Evolutionary conservation across 2,797 vertebrate genomes (phyloP), one percentile per base, ranked within the genome.

Genomic region (Aldrovandia affinis): DNA sequence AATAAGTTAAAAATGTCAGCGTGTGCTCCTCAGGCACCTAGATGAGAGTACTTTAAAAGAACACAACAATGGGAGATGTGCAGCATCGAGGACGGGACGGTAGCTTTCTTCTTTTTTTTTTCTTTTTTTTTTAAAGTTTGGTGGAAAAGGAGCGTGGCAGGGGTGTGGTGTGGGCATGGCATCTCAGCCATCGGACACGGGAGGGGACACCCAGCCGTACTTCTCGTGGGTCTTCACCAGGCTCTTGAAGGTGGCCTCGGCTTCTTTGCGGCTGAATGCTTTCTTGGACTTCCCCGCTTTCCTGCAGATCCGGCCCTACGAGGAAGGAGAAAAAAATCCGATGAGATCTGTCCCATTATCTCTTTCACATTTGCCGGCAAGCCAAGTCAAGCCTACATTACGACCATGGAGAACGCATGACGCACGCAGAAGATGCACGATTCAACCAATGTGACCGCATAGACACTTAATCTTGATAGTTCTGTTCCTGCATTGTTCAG

Each of bases 171-270:
- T 81, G 61, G 3, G 33, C 30, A 25, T 10, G 33, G 80, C 86
- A 70, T 87, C 85, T 99, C 98, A 99, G 96, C 98, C 98, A 28
- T 99, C 98, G n/a, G 98, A 99, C 83, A 99, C 97, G 0, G 98
- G 98, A 0, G 98, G 98, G 86, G 98, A 99, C 88, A 99, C 98
- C 98, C 98, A 99, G 94, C 98, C 98, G 39, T 99, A 99, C 88
- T 99, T 99, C 95, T 99, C 98, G 63, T 99, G 98, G 93, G 98
- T 99, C 95, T 99, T 99, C 96, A 99, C 98, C 95, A 99, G 94
- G 90, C 98, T 99, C 96, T 99, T 99, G 93, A 99, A 99, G 85
- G 98, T 99, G 84, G 98, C 98, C 93, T 99, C 98, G 0, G 98
- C 98, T 93, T 99, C 98, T 92, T 99, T 99, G 85, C 98, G 97